A percentile compares a stretch with the other conserved stretches of the same genome.
These are phyloP conservation scores for Myathropa florea DNA, from an alignment of 2,888 invertebrate genomes.

Conservation along the genomic window DNA sequence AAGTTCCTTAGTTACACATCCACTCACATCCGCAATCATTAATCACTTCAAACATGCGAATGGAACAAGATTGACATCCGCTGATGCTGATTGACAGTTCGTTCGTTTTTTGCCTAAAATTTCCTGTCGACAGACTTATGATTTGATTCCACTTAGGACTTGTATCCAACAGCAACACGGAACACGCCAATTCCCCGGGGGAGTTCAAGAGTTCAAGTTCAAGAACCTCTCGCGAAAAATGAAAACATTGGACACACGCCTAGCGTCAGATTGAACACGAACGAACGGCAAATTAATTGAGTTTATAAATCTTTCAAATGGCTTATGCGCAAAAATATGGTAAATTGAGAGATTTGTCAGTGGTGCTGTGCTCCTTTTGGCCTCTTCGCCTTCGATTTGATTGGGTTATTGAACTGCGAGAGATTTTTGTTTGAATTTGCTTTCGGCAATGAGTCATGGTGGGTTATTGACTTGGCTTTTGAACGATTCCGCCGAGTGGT, in stretches of 20 bases:
- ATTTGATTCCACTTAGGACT: conserved; percentile 55
- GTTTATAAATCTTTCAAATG: conserved; percentile 54
- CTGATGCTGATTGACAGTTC: conserved; percentile 3
- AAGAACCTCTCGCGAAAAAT: conserved; percentile 52
- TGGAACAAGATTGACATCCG: conserved; percentile 51
- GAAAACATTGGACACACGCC: conserved; percentile 64
- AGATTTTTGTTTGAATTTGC: not conserved
- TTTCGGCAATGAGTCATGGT: not conserved
- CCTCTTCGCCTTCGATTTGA: not conserved
- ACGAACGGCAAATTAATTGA: conserved; percentile 30
- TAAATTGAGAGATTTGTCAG: conserved; percentile 30
- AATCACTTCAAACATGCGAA: too few relatives aligned
- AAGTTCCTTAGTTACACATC: conserved; percentile 1
- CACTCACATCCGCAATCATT: not conserved
- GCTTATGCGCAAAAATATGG: conserved; percentile 33
- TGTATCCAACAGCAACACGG: conserved; percentile 1
- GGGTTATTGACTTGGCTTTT: not conserved
- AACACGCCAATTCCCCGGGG: not conserved
- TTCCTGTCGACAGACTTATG: conserved; percentile 68
- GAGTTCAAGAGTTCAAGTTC: conserved; percentile 66
- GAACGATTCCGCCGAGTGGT: not conserved
- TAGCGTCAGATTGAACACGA: conserved; percentile 29
- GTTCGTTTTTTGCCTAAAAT: conserved; percentile 32
- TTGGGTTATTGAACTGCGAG: not conserved
- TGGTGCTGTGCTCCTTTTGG: not conserved